These are phyloP conservation scores for Melieria omissa DNA, from an alignment of 2,888 invertebrate species.

Conservation along the genomic window DNA sequence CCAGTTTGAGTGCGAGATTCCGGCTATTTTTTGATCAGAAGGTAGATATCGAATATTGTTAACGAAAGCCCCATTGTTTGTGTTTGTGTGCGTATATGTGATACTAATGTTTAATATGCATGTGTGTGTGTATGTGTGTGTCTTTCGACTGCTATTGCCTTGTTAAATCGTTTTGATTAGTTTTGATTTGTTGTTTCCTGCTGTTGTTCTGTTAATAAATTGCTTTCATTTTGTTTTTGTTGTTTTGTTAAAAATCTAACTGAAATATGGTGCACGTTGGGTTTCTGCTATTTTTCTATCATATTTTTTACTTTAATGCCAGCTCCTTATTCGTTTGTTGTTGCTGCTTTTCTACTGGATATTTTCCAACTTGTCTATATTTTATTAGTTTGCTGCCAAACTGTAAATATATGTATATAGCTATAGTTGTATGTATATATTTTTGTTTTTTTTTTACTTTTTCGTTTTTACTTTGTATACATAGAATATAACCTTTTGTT, in stretches of 20 bases:
- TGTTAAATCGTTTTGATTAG: neutral
- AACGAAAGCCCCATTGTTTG: no score
- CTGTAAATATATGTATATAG: constrained; percentile 39
- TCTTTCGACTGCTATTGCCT: no score
- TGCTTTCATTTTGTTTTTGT: no score
- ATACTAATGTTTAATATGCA: neutral
- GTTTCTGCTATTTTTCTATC: constrained; percentile 28
- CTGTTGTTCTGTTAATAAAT: no score
- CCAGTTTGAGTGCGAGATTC: no score
- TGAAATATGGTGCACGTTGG: neutral
- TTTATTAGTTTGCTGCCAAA: constrained; percentile 42
- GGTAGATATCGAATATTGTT: no score
- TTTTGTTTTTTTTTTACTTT: constrained; percentile 31
- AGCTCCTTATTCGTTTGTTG: constrained; percentile 35
- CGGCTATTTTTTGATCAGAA: no score
- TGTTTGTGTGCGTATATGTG: no score
- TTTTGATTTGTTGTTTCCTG: neutral
- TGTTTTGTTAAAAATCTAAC: no score
- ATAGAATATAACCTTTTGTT: no score
- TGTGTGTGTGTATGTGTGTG: neutral
- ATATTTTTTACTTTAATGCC: constrained; percentile 39
- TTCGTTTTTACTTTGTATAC: no score
- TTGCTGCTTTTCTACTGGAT: constrained; percentile 31
- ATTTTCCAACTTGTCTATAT: constrained; percentile 39
- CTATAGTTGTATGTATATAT: constrained; percentile 37